These are phyloP conservation scores for Phylloscopus collybita DNA, from an alignment of 2,797 vertebrate species.

Conservation along the genomic window DNA sequence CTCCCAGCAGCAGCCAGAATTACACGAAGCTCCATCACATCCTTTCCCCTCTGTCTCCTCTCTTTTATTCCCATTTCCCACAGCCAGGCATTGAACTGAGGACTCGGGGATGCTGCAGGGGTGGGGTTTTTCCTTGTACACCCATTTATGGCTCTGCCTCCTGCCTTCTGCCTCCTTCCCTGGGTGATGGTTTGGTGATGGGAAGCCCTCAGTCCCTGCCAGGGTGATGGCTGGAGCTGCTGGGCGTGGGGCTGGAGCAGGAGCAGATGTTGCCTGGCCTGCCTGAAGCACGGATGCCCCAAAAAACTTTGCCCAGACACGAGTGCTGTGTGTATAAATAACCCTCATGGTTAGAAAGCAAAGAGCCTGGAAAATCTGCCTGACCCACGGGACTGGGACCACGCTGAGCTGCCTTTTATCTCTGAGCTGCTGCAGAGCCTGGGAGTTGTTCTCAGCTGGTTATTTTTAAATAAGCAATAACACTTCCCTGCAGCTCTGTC, in stretches of 20 bases:
- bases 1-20: neutral
- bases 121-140: neutral
- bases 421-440: neutral
- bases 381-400: neutral
- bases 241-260: neutral
- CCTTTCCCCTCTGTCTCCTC: neutral
- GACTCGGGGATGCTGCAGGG: neutral
- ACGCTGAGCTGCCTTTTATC: constrained; percentile 48
- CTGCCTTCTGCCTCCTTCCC: neutral
- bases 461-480: constrained; percentile 38
- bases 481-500: neutral
- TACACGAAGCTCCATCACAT: neutral
- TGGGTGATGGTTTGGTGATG: neutral
- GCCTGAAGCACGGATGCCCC: neutral
- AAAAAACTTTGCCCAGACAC: neutral
- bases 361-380: neutral
- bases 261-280: neutral
- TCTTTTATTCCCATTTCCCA: neutral
- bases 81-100: neutral
- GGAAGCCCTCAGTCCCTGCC: neutral
- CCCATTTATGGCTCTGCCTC: neutral
- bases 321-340: constrained; percentile 33
- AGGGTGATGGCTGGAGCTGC: too few relatives aligned
- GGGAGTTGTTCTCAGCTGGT: constrained; percentile 33
- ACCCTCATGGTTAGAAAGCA: neutral